Percentiles rank a stretch among this genome's conserved stretches.
phyloP scores from a whole-genome alignment of 2,113 vertebrate species.

The Apteryx owenii region DNA sequence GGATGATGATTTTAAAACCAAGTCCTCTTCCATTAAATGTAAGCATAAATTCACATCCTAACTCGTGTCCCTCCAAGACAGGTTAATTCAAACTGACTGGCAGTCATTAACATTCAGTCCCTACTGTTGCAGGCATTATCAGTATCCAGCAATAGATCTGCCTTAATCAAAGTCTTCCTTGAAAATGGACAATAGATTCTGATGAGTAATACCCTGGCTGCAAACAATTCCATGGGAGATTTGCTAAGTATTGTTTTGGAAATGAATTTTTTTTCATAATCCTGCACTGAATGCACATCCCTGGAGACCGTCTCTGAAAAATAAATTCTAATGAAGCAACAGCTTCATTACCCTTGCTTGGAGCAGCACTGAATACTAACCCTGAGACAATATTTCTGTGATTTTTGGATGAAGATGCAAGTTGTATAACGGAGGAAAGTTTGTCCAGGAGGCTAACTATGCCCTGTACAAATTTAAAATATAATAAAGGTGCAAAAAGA shows the following conservation, averaged over 20 bases:
- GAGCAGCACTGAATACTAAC: not conserved
- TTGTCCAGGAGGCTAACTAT: not conserved
- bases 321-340: not conserved
- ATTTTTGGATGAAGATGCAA: not conserved
- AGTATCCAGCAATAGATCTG: conserved; percentile 1
- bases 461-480: not conserved
- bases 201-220: conserved; percentile 22
- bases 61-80: not conserved
- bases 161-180: conserved; percentile 24
- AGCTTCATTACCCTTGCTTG: not conserved
- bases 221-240: not conserved
- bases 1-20: not conserved
- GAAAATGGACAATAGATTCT: conserved; percentile 25
- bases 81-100: conserved; percentile 13
- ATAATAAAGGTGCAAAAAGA: not conserved
- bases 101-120: conserved; percentile 26
- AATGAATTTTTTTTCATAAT: not conserved
- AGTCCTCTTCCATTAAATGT: not conserved
- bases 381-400: not conserved
- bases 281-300: not conserved
- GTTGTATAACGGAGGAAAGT: not conserved
- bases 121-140: not conserved
- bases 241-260: not conserved
- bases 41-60: not conserved
- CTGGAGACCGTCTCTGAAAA: not conserved